Base-by-base conservation (phyloP, 2,888 invertebrate species). In the Lysandra bellargus region DNA sequence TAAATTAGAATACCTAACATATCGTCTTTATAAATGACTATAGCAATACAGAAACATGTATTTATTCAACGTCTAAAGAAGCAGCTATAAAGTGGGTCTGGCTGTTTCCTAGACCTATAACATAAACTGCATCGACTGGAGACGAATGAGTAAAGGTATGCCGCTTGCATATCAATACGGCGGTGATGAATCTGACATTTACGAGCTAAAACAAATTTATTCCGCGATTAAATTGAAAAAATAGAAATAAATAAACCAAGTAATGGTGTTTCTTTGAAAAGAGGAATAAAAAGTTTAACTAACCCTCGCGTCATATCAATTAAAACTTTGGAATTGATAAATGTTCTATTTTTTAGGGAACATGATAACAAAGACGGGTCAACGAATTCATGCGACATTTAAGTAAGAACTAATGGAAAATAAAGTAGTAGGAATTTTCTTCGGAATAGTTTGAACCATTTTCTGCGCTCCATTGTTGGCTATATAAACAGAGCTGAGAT, bases 81-180 rank as follows among this genome's bases (percentile, higher is more conserved):
- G 33, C 1, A 5, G 14, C 14, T 53, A 33, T 33, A 69, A 69
- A 37, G 33, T 2, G 9, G 4, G 14, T 69, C 69, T 69, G 12
- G 0, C 17, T 69, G 64, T 14, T 37, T 69, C 33, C 33, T 69
- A 69, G 14, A 69, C 23, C 64, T 69, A 37, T 69, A 69, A 14
- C 12, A 17, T 37, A 69, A 33, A 33, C 17, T 69, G 69, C 69
- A 69, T 37, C 69, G 69, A 69, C 69, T 69, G 69, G 69, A 69
- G 69, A 69, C 69, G 33, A 69, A 69, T 69, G 69, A 69, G 75
- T 49, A 14, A 75, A 75, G 23, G 49, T 75, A 75, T 49, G 49
- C 23, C 44, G 75, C 75, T 75, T 75, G 75, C 75, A 75, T 75
- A 75, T 75, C 75, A 75, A 75, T 75, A 75, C 23, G 49, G 23